Evolutionary conservation across 2,888 invertebrate species (phyloP).

Genomic region (Ariolimax columbianus): DNA sequence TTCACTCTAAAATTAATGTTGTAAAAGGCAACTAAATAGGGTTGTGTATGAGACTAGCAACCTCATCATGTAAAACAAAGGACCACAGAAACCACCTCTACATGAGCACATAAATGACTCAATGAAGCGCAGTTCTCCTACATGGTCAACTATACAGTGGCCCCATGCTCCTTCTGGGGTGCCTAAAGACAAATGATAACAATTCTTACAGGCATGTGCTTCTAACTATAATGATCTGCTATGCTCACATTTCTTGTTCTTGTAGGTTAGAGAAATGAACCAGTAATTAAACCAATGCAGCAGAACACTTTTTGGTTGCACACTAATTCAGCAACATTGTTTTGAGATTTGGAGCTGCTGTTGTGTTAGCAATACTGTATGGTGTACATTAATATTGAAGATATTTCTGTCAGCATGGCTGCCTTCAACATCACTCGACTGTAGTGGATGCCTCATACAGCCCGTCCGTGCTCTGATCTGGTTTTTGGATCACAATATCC

Average conservation of each 20-base stretch:
- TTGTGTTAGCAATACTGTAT: not conserved
- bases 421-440: conserved; percentile 29
- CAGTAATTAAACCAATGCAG: not conserved
- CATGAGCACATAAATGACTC: too few species aligned
- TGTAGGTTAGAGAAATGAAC: not conserved
- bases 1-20: too few species aligned
- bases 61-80: too few species aligned
- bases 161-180: not conserved
- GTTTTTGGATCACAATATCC: not conserved
- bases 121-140: too few species aligned
- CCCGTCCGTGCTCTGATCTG: conserved; percentile 40
- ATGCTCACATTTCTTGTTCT: not conserved
- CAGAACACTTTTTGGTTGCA: not conserved
- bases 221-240: not conserved
- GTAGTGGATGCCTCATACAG: conserved; percentile 26
- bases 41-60: too few species aligned
- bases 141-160: too few species aligned
- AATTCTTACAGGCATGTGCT: not conserved
- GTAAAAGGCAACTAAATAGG: too few species aligned
- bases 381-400: conserved; percentile 5
- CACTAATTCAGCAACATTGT: not conserved
- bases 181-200: not conserved
- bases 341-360: not conserved
- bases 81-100: too few species aligned
- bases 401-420: conserved; percentile 16